Conservation (phyloP, 1,140 invertebrate species). For the Bicyclus anynana region DNA sequence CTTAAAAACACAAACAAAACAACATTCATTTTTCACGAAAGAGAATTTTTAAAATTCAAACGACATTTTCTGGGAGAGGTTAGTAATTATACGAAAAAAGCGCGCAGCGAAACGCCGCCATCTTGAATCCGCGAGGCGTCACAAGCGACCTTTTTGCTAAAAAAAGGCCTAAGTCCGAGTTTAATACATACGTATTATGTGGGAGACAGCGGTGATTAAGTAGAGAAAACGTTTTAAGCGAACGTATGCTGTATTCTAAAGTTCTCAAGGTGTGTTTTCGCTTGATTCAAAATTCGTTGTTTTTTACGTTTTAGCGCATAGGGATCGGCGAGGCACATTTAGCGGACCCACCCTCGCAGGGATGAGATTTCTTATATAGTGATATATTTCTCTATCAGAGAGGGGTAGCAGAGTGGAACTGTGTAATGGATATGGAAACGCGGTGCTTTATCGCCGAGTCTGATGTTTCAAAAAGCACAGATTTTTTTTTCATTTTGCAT, state of each 20-base stretch:
- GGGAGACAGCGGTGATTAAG: conserved; percentile 67
- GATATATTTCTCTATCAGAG: conserved; percentile 63
- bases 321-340: conserved; percentile 55
- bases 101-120: conserved; percentile 50
- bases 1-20: conserved; percentile 22
- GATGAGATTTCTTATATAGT: conserved; percentile 68
- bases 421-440: conserved; percentile 42
- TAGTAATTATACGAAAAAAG: conserved; percentile 46
- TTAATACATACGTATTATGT: conserved; percentile 71
- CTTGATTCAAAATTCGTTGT: conserved; percentile 32
- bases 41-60: conserved; percentile 31
- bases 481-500: neutral
- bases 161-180: conserved; percentile 65
- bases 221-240: conserved; percentile 21
- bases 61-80: conserved; percentile 33
- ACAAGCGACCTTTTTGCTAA: conserved; percentile 58
- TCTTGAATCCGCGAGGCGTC: conserved; percentile 70
- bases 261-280: conserved; percentile 32
- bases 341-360: conserved; percentile 53
- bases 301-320: conserved; percentile 52
- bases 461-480: conserved; percentile 21
- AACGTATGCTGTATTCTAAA: conserved; percentile 34
- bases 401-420: conserved; percentile 52
- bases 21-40: conserved; percentile 21
- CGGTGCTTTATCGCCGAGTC: conserved; percentile 36